Conservation (phyloP, 2,797 vertebrate genomes). For the Chrosomus eos region DNA sequence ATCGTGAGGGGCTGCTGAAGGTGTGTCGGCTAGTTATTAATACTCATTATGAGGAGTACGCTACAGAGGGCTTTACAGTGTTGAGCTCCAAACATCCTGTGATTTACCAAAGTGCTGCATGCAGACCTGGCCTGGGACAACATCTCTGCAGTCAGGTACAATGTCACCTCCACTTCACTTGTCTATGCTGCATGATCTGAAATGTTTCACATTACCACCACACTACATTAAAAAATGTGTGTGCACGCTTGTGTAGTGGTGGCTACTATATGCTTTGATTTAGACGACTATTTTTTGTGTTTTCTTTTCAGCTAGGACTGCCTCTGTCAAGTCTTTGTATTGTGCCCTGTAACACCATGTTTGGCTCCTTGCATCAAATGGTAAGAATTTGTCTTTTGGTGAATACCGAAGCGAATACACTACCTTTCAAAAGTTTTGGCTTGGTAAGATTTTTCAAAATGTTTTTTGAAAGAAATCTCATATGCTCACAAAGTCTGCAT, state of each 20-base stretch:
- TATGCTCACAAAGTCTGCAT: neutral
- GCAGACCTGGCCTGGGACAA: slow-evolving; percentile 89
- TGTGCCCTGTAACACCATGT: slow-evolving; percentile 96
- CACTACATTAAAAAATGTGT: neutral
- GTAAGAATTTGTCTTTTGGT: slow-evolving; percentile 71
- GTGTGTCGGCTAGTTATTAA: slow-evolving; percentile 92
- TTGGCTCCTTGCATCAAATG: slow-evolving; percentile 98
- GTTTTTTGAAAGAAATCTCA: neutral
- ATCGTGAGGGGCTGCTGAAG: slow-evolving; percentile 91
- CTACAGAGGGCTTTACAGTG: slow-evolving; percentile 86
- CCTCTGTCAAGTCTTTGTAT: slow-evolving; percentile 92
- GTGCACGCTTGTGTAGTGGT: neutral
- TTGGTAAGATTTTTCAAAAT: neutral
- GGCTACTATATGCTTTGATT: slow-evolving; percentile 7
- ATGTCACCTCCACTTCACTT: slow-evolving; percentile 29
- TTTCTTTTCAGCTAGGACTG: slow-evolving; percentile 84
- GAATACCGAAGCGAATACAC: neutral
- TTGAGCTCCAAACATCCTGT: slow-evolving; percentile 86
- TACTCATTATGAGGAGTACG: slow-evolving; percentile 90
- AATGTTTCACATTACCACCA: neutral
- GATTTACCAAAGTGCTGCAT: slow-evolving; percentile 92
- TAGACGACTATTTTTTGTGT: neutral
- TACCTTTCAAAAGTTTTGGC: neutral
- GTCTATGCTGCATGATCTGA: neutral
- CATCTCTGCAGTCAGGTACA: slow-evolving; percentile 92